These are phyloP conservation scores for Cyclura pinguis DNA, from an alignment of 2,797 vertebrate genomes.

Conservation along the genomic window DNA sequence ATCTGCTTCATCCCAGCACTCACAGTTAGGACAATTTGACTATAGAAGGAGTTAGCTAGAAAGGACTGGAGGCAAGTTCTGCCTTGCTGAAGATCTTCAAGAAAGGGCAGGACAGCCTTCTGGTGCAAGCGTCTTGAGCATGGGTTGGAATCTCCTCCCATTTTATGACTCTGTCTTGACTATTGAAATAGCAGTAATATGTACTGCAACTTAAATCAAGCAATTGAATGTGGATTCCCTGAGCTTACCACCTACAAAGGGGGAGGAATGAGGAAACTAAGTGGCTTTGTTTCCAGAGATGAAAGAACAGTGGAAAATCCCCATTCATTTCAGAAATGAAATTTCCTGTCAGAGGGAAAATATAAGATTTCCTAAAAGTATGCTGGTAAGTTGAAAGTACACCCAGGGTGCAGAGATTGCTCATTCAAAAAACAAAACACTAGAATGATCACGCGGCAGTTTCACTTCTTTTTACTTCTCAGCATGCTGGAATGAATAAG, in stretches of 20 bases:
- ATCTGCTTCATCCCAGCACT: background rate
- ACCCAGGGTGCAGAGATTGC: background rate
- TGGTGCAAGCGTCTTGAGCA: background rate
- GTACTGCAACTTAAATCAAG: background rate
- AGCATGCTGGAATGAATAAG: background rate
- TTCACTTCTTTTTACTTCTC: background rate
- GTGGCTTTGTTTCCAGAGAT: background rate
- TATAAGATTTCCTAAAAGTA: background rate
- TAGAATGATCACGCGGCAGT: background rate
- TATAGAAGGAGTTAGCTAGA: background rate
- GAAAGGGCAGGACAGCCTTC: background rate
- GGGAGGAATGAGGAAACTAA: background rate
- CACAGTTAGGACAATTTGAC: background rate
- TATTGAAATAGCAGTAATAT: background rate
- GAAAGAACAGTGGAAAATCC: background rate
- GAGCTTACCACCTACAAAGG: background rate
- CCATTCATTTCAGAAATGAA: background rate
- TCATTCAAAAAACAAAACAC: background rate
- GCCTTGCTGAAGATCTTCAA: background rate
- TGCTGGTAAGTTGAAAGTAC: background rate
- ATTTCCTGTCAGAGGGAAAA: background rate
- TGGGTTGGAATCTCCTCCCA: background rate
- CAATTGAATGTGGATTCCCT: background rate
- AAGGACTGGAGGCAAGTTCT: background rate
- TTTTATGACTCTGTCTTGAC: background rate